Base-by-base conservation (phyloP, 64 coral and sea anemone genomes). In the Catalaphyllia jardinei region DNA sequence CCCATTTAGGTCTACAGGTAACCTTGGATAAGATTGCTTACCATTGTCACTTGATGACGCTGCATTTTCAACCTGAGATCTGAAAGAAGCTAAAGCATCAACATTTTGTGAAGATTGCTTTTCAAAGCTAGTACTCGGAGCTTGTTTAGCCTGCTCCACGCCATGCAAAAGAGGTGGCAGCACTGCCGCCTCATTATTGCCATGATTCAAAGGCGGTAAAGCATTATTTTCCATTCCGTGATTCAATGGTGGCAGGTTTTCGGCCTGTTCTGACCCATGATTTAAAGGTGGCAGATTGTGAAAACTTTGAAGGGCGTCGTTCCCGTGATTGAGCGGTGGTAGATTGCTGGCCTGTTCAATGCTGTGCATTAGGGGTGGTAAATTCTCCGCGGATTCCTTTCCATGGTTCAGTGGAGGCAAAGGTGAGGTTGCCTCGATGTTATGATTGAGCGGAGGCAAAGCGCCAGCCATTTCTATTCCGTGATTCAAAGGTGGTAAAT, bases 401-500 rank as follows among this genome's bases (percentile, higher is more conserved):
- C 17, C 86, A 20, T 88, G 86, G 24, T 76, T 88, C 22, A 77
- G 59, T 61, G 42, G 86, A 10, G 71, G 81, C 22, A 71, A 62
- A 27, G 20, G 69, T 85, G 81, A 85, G 13, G 81, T 17, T 25
- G 62, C 49, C 22, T 85, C 81, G 0, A 85, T 51, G 81, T 85
- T 85, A 42, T 85, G 81, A 78, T 92, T 92, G 12, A 92, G 72
- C 20, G 83, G 90, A 24, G 90, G 90, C 10, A 78, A 76, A n/a
- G 63, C 81, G 31, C 62, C 62, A 19, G 63, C 81, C 62, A 67
- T 28, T 71, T 79, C 87, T 31, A 67, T 89, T 19, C 72, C 93
- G 86, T 94, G 88, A 64, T 90, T 94, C 88, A 94, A 62, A 3
- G 93, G 93, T 12, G 87, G 93, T 50, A 94, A 74, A 86, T 94